A percentile compares a stretch with the other conserved stretches of the same genome.
phyloP scores from a whole-genome alignment of 2,113 vertebrate genomes.

The Synodontis membranacea region DNA sequence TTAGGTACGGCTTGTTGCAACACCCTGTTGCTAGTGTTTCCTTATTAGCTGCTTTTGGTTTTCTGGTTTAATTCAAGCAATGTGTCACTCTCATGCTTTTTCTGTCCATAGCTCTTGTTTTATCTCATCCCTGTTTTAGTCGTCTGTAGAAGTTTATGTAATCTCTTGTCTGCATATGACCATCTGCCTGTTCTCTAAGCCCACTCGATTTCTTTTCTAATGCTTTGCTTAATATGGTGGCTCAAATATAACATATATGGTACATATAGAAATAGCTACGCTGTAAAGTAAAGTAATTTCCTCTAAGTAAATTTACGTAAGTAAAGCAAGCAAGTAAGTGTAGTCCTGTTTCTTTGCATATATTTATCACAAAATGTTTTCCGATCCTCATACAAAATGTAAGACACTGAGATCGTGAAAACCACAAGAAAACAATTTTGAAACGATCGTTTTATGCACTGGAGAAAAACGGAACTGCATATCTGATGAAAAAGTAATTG shows the following conservation, averaged over 20 bases:
- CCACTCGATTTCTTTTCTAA: not conserved
- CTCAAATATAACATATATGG: not conserved
- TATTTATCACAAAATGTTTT: not conserved
- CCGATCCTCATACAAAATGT: not conserved
- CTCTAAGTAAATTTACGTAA: no score
- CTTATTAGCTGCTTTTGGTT: not conserved
- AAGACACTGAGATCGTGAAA: not conserved
- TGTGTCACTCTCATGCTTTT: not conserved
- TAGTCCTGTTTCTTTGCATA: not conserved
- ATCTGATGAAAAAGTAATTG: not conserved
- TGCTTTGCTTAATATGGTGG: not conserved
- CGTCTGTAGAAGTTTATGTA: not conserved
- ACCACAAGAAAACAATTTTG: not conserved
- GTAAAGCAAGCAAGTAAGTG: no score
- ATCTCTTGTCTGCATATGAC: not conserved
- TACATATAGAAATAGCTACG: not conserved
- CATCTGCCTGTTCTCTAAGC: not conserved
- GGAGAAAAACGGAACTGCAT: not conserved
- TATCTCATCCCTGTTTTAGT: not conserved
- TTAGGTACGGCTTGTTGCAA: not conserved
- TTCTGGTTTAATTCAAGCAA: not conserved
- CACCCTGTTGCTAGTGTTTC: not conserved
- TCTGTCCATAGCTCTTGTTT: not conserved
- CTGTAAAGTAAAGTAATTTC: not conserved
- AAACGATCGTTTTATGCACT: not conserved